Base-by-base conservation (phyloP, 2,888 invertebrate species). In the Hirtodrosophila duncani region DNA sequence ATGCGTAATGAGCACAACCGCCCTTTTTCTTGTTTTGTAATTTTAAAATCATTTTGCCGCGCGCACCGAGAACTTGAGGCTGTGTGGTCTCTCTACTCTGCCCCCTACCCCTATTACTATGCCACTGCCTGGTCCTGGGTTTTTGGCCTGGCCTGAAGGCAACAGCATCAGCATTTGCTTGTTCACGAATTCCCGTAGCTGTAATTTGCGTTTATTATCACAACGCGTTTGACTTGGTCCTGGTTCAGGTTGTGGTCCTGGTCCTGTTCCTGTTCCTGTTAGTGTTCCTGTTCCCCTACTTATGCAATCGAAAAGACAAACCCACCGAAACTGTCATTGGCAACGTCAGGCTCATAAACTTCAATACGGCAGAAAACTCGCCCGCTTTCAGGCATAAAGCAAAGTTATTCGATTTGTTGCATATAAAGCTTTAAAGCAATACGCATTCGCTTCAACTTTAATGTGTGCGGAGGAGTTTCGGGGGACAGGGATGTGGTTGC, bases 201-300 rank as follows among this genome's bases (percentile, higher is more conserved):
- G 66, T 74, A 66, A 74, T 74, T 75, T 75, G 79, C 50, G 75
- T 79, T 75, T 75, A 79, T 75, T 75, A 75, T 67, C 61, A 63
- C 66, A 66, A 50, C 50, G 70, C 66, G 62, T 50, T 61, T n/a
- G 65, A 68, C 52, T 61, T 45, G 30, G 27, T 39, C 51, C 29
- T 29, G 17, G 37, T 37, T 10, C 34, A 24, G 18, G 24, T 11
- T 2, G 8, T 14, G 8, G 17, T 38, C 8, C 24, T n/a, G 13
- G 65, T 64, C 52, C 57, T 45, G 30, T 27, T 39, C 51, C 29
- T 29, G 17, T 37, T 37, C 11, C 34, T 27, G 18, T 26, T 11
- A 3, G 8, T 14, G 8, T 17, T 38, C 8, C 24, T n/a, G 13
- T 33, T 18, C 10, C n/a, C 17, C 24, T 31, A 14, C 6, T 18